Percentiles rank a stretch among this genome's conserved stretches.
Conservation (phyloP, 37 sponge, comb jelly and placozoan species). For the Chondrilla cf. caribensis region DNA sequence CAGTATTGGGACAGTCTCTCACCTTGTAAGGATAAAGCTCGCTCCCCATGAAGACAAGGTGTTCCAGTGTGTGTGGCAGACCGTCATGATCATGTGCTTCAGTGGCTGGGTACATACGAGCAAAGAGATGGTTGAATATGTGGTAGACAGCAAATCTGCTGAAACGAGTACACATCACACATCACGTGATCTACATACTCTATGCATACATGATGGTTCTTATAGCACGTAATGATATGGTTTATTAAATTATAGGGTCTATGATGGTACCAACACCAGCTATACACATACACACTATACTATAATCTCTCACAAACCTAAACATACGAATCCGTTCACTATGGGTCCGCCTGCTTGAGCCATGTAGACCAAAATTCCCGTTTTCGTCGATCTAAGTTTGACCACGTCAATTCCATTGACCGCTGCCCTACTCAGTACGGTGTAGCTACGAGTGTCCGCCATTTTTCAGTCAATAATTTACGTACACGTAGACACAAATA, state of each 20-base stretch:
- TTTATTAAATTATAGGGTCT: too few relatives aligned
- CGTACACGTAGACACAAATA: too few relatives aligned
- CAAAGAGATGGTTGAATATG: too few relatives aligned
- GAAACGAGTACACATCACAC: too few relatives aligned
- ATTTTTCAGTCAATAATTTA: too few relatives aligned
- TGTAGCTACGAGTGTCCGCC: conserved; percentile 1
- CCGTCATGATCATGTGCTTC: conserved; percentile 96
- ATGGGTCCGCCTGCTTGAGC: conserved; percentile 81
- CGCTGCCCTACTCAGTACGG: conserved; percentile 28
- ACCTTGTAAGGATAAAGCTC: conserved; percentile 94
- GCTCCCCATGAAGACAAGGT: conserved; percentile 97
- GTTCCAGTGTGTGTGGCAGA: conserved; percentile 96
- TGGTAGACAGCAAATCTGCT: too few relatives aligned
- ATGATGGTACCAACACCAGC: too few relatives aligned
- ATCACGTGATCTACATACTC: too few relatives aligned
- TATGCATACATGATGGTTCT: too few relatives aligned
- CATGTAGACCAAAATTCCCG: conserved; percentile 75
- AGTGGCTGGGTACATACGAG: conserved; percentile 55
- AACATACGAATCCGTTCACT: conserved; percentile 84
- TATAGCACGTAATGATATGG: too few relatives aligned
- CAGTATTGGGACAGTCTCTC: too few relatives aligned
- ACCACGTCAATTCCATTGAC: conserved; percentile 52
- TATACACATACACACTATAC: too few relatives aligned
- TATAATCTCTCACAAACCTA: conserved; percentile 54
- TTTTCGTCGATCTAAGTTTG: conserved; percentile 61